Conservation (phyloP, 1,140 invertebrate species). For the Octopus sinensis region DNA sequence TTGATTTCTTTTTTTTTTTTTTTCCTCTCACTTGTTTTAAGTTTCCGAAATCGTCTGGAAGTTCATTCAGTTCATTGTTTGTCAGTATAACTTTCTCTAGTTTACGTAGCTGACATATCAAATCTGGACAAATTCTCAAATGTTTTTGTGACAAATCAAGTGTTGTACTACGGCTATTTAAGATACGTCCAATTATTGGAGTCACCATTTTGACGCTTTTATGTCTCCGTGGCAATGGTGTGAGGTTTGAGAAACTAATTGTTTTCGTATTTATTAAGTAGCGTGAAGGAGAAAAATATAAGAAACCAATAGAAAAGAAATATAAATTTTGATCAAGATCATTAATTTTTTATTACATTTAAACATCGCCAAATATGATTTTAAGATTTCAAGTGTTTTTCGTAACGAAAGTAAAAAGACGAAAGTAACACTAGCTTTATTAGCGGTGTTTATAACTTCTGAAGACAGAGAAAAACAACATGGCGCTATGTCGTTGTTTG, state of each 20-base stretch:
- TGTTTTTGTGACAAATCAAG: slow-evolving; percentile 48
- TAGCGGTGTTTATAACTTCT: too few species aligned
- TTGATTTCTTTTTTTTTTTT: background rate
- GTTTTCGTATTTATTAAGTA: background rate
- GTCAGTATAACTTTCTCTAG: slow-evolving; percentile 43
- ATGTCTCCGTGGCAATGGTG: slow-evolving; percentile 25
- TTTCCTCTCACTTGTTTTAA: slow-evolving; percentile 6
- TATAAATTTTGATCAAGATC: slow-evolving; percentile 5
- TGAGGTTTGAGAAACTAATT: slow-evolving; percentile 6
- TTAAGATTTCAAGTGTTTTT: too few species aligned
- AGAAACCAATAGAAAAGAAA: slow-evolving; percentile 16
- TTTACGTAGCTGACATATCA: slow-evolving; percentile 43
- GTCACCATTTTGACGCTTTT: slow-evolving; percentile 39
- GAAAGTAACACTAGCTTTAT: too few species aligned
- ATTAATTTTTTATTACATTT: background rate
- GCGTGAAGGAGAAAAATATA: slow-evolving; percentile 14
- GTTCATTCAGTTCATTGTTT: slow-evolving; percentile 43
- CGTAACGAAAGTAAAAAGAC: too few species aligned
- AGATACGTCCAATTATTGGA: slow-evolving; percentile 36
- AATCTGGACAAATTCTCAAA: slow-evolving; percentile 43
- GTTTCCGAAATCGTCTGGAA: slow-evolving; percentile 41
- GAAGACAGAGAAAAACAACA: too few species aligned
- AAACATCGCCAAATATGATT: background rate
- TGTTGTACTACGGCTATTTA: slow-evolving; percentile 40
- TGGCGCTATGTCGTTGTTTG: too few species aligned